Conservation (phyloP, 2,113 vertebrate genomes). For the Sander vitreus region DNA sequence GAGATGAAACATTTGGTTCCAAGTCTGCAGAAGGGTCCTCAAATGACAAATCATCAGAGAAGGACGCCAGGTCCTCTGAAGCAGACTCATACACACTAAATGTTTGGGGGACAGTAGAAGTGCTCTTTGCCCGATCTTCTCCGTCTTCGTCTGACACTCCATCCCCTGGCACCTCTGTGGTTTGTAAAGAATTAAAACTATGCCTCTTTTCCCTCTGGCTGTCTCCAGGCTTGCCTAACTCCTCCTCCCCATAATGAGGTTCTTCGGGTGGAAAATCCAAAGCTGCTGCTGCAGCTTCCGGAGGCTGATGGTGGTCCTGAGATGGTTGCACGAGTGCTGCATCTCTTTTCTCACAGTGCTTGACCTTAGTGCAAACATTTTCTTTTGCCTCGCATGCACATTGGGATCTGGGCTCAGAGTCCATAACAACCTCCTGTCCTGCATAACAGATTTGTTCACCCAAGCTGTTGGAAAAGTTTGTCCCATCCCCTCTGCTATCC, state of each 20-base stretch:
- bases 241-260: slow-evolving; percentile 11
- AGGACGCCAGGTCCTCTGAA: slow-evolving; percentile 75
- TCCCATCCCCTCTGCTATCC: slow-evolving; percentile 57
- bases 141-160: slow-evolving; percentile 25
- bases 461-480: slow-evolving; percentile 48
- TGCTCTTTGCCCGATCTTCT: slow-evolving; percentile 13
- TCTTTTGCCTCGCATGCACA: slow-evolving; percentile 17
- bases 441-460: slow-evolving; percentile 28
- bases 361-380: slow-evolving; percentile 29
- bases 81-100: slow-evolving; percentile 45
- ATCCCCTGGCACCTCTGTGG: slow-evolving; percentile 30
- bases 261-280: slow-evolving; percentile 9
- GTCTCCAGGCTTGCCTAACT: neutral
- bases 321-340: slow-evolving; percentile 23
- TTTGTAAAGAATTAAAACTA: slow-evolving; percentile 13
- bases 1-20: slow-evolving; percentile 74
- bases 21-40: slow-evolving; percentile 79
- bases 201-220: slow-evolving; percentile 6
- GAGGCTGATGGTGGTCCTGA: slow-evolving; percentile 65
- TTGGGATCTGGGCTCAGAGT: slow-evolving; percentile 70
- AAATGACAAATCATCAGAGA: slow-evolving; percentile 63
- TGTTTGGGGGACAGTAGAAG: slow-evolving; percentile 13
- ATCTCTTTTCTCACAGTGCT: slow-evolving; percentile 62
- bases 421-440: slow-evolving; percentile 39
- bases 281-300: slow-evolving; percentile 43